Base-by-base conservation (phyloP, 2,113 vertebrate species). In the Oryzias javanicus region DNA sequence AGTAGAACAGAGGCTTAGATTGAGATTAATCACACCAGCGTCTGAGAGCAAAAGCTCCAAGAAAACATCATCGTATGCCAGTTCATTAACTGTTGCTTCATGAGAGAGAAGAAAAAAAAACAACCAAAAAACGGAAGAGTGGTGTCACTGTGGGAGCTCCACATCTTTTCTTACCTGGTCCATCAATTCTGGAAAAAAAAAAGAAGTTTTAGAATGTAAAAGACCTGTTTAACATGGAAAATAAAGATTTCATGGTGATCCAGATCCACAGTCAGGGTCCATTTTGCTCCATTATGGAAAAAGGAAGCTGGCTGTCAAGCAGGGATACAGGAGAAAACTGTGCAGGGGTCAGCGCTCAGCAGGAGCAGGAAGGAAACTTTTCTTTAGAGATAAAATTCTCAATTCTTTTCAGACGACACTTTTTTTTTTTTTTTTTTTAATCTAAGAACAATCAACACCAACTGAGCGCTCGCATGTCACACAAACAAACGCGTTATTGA, bases 351-450 rank as follows among this genome's bases (percentile, higher is more conserved):
- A 83, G 68, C 50, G 70, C 83, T 65, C 87, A 89, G 85, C 62
- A 44, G 76, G 83, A 51, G 72, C 76, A 86, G 87, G 83, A 87
- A 87, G 80, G 65, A 84, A 84, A 71, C 64, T 49, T 66, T 73
- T 84, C 60, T 79, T 72, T 76, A 24, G 60, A 80, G 74, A 84
- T 74, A 59, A 53, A 75, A 51, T 72, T 70, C 35, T 65, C 54
- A 85, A 60, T 70, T 70, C 55, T 67, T 76, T 85, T 79, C 65
- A 81, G 82, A 74, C 73, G 61, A 74, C 65, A 78, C 56, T 72
- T 18, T 74, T 76, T 42, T 73, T 35, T 2, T 3, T 54, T 72
- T 18, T 74, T 76, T 42, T 73, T 35, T 2, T 3, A 35, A 55
- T 75, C 67, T 59, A 72, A 49, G 18, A 65, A 58, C 73, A 66